Evolutionary conservation across 2,113 vertebrate species (phyloP).

Genomic region (Erpornis zantholeuca): DNA sequence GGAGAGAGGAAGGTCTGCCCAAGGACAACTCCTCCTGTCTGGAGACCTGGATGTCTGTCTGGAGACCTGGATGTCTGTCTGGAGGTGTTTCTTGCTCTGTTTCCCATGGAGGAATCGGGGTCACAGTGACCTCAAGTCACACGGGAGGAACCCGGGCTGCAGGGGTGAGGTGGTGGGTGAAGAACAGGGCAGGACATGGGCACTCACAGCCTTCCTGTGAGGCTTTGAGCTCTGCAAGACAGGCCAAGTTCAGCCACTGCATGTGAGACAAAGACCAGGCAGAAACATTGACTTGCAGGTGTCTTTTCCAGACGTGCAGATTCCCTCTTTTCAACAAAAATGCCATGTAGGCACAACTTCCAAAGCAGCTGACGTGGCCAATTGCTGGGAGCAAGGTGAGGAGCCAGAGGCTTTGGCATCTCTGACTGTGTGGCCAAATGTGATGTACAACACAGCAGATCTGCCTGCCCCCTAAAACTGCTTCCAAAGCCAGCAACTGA

Average conservation of each 20-base stretch:
- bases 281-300: not conserved
- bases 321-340: not conserved
- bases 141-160: not conserved
- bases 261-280: not conserved
- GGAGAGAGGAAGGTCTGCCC: not conserved
- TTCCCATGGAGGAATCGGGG: not conserved
- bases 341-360: not conserved
- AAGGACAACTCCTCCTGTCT: not conserved
- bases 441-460: not conserved
- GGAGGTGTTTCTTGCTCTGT: not conserved
- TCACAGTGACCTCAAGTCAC: not conserved
- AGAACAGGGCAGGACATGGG: not conserved
- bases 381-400: not conserved
- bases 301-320: not conserved
- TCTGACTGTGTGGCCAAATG: rapidly evolving
- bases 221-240: not conserved
- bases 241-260: not conserved
- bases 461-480: not conserved
- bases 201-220: not conserved
- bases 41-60: not conserved
- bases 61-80: not conserved
- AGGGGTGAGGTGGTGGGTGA: not conserved
- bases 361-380: not conserved
- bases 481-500: not conserved
- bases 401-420: not conserved